Evolutionary conservation across 2,797 vertebrate species (phyloP).

Genomic region (Sphenopsis melanotis): DNA sequence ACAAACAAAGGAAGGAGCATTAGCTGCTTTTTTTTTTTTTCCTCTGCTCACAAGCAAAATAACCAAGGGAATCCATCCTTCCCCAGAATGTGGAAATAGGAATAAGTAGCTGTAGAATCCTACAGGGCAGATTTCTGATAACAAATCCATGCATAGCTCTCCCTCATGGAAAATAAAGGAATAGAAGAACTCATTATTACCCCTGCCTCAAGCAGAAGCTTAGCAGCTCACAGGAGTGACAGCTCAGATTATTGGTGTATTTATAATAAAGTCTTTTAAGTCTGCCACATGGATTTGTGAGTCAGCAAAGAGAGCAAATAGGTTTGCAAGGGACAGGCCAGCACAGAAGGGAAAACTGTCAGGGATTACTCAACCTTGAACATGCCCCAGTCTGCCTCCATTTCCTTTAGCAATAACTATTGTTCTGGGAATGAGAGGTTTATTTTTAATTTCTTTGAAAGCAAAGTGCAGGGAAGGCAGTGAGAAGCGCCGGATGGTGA

Average conservation of each 20-base stretch:
- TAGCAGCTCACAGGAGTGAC: background rate
- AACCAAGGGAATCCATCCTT: background rate
- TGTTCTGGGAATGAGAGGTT: background rate
- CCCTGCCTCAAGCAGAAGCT: constrained; percentile 4
- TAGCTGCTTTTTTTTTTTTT: background rate
- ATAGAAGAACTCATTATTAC: background rate
- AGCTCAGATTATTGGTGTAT: constrained; percentile 57
- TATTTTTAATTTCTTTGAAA: constrained; percentile 2
- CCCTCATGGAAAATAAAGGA: constrained; percentile 20
- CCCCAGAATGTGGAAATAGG: background rate
- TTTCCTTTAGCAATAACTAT: background rate
- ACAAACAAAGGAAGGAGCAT: background rate
- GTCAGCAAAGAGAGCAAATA: constrained; percentile 46
- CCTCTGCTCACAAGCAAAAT: background rate
- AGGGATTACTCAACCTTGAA: background rate
- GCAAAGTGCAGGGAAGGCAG: background rate
- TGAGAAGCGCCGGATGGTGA: background rate
- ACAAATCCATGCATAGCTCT: background rate
- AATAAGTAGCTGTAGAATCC: constrained; percentile 12
- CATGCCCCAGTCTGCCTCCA: background rate
- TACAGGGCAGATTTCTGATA: background rate
- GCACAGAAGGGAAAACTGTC: background rate
- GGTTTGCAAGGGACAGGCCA: background rate
- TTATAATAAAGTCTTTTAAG: constrained; percentile 61
- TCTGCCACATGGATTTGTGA: constrained; percentile 52